phyloP scores from a whole-genome alignment of 1,140 invertebrate species.

The Phthorimaea operculella region DNA sequence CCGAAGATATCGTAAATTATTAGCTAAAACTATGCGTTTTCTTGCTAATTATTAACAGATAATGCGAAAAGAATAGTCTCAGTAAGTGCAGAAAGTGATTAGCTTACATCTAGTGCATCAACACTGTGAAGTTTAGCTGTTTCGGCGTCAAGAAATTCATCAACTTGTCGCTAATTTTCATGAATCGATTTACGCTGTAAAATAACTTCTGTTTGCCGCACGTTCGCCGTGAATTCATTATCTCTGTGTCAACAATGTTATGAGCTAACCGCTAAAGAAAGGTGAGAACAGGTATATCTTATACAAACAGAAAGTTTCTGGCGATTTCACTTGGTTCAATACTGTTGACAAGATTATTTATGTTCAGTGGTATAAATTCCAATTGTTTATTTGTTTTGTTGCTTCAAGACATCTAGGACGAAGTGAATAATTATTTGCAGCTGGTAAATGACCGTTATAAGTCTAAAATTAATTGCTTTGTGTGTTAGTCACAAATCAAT shows the following conservation, averaged over 20 bases:
- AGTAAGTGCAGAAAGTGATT: background rate
- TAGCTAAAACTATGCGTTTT: conserved; percentile 25
- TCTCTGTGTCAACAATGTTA: conserved; percentile 48
- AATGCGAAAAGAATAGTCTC: background rate
- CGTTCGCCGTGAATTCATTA: conserved; percentile 38
- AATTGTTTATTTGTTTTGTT: background rate
- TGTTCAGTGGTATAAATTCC: background rate
- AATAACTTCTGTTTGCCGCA: conserved; percentile 36
- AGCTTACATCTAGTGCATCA: background rate
- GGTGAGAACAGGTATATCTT: conserved; percentile 23
- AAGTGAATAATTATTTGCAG: too few relatives aligned
- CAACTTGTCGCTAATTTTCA: conserved; percentile 26
- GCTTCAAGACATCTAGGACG: too few relatives aligned
- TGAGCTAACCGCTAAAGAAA: conserved; percentile 41
- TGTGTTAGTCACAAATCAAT: too few relatives aligned
- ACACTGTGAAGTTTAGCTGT: background rate
- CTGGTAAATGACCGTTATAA: too few relatives aligned
- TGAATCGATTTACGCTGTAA: conserved; percentile 55
- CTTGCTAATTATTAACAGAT: conserved; percentile 15
- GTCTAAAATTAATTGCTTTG: too few relatives aligned
- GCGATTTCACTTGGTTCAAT: too few relatives aligned
- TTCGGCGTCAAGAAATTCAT: conserved; percentile 3
- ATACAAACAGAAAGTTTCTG: background rate
- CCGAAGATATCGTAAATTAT: conserved; percentile 30
- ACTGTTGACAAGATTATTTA: background rate